These are phyloP conservation scores for Lepidiolamprologus cunningtoni DNA, from an alignment of 2,113 vertebrate species.

Conservation along the genomic window DNA sequence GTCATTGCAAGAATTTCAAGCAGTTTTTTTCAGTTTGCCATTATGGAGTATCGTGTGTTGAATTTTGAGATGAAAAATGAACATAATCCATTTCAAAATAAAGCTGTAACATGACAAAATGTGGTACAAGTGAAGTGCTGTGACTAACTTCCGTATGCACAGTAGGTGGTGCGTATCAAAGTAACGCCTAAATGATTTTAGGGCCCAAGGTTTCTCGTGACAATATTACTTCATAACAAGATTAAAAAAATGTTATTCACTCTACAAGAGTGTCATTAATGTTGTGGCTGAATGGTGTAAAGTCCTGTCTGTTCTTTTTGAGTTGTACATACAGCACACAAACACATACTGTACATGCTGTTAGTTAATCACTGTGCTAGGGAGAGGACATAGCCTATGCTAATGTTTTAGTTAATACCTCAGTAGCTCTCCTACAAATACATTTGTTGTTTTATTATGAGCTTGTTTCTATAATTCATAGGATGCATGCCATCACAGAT, in stretches of 20 bases:
- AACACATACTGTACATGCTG: slow-evolving; percentile 13
- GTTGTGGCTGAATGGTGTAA: background rate
- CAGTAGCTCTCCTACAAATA: slow-evolving; percentile 51
- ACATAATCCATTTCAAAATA: background rate
- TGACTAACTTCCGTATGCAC: background rate
- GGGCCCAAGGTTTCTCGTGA: background rate
- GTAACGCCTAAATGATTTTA: background rate
- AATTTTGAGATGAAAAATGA: background rate
- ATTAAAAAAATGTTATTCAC: background rate
- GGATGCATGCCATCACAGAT: slow-evolving; percentile 27
- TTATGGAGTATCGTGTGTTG: background rate
- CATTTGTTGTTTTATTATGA: slow-evolving; percentile 59
- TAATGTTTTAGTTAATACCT: slow-evolving; percentile 56
- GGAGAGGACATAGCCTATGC: slow-evolving; percentile 38
- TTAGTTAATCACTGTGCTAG: slow-evolving; percentile 45
- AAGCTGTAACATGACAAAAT: background rate
- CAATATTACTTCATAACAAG: background rate
- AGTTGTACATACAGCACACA: background rate
- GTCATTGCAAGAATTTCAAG: background rate
- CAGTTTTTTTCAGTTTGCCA: background rate
- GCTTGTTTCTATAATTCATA: slow-evolving; percentile 56
- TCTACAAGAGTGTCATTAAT: background rate
- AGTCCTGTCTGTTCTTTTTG: background rate
- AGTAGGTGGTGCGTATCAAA: background rate
- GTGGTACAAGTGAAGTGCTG: background rate